Evolutionary conservation across 2,888 invertebrate genomes (phyloP).

Genomic region (Apotomis betuletana): DNA sequence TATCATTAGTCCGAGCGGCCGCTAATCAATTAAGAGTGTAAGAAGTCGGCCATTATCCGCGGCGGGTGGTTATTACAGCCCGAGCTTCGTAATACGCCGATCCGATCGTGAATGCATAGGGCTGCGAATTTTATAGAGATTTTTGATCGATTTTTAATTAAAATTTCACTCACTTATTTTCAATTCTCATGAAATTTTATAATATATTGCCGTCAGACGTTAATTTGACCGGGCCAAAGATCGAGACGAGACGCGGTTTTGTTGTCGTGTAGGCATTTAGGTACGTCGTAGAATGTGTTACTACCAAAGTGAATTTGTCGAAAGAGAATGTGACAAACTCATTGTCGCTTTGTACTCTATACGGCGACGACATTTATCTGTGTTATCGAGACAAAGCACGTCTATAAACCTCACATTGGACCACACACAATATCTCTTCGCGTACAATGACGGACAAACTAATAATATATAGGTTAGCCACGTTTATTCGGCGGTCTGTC

Average conservation of each 20-base stretch:
- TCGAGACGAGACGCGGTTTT: slow-evolving; percentile 49
- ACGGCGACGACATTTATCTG: slow-evolving; percentile 81
- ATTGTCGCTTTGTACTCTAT: slow-evolving; percentile 77
- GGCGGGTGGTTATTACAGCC: slow-evolving; percentile 81
- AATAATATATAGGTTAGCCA: slow-evolving; percentile 76
- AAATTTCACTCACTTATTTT: slow-evolving; percentile 61
- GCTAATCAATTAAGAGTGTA: slow-evolving; percentile 85
- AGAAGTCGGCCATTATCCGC: slow-evolving; percentile 82
- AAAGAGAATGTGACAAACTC: slow-evolving; percentile 74
- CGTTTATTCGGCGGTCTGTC: slow-evolving; percentile 67
- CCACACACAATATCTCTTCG: slow-evolving; percentile 80
- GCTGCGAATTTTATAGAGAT: slow-evolving; percentile 79
- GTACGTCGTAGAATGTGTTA: slow-evolving; percentile 54
- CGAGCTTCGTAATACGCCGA: slow-evolving; percentile 78
- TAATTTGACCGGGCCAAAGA: slow-evolving; percentile 25
- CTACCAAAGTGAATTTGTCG: slow-evolving; percentile 73
- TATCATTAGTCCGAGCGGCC: slow-evolving; percentile 83
- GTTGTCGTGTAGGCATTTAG: slow-evolving; percentile 49
- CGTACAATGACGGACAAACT: slow-evolving; percentile 74
- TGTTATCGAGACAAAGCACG: slow-evolving; percentile 81
- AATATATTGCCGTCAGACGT: slow-evolving; percentile 33
- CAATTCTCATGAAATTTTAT: slow-evolving; percentile 49
- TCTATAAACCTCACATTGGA: slow-evolving; percentile 80
- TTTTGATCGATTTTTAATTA: slow-evolving; percentile 77
- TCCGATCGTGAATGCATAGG: slow-evolving; percentile 81